Conservation (phyloP, 2,113 vertebrate genomes). For the Theristicus caerulescens region DNA sequence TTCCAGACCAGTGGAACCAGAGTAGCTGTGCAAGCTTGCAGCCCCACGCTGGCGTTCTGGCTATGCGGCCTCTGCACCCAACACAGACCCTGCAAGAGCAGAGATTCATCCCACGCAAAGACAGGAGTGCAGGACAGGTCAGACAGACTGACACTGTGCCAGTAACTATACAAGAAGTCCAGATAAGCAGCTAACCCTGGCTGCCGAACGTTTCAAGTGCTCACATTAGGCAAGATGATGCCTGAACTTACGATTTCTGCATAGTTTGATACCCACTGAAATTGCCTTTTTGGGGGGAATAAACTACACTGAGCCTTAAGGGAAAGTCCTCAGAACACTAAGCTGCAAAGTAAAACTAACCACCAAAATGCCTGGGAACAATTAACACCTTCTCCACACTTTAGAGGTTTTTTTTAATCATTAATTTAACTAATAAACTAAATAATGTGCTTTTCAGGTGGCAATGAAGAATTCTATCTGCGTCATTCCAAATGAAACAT, state of each 20-base stretch:
- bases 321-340: background rate
- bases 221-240: background rate
- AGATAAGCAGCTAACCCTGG: background rate
- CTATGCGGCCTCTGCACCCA: background rate
- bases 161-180: too few species aligned
- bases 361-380: background rate
- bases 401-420: background rate
- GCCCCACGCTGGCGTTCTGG: background rate
- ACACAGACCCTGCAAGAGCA: background rate
- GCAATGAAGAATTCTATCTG: background rate
- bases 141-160: background rate
- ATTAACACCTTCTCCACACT: background rate
- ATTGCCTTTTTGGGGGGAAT: background rate
- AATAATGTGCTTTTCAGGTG: rapidly evolving
- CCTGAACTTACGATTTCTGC: background rate
- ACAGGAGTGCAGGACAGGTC: too few species aligned
- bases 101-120: background rate
- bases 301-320: background rate
- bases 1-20: background rate
- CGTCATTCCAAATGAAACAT: background rate
- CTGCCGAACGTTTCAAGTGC: background rate
- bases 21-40: background rate
- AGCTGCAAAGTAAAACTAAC: background rate
- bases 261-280: background rate
- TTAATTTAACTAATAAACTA: background rate